Base-by-base conservation (phyloP, 1,140 invertebrate species). In the Apis florea region DNA sequence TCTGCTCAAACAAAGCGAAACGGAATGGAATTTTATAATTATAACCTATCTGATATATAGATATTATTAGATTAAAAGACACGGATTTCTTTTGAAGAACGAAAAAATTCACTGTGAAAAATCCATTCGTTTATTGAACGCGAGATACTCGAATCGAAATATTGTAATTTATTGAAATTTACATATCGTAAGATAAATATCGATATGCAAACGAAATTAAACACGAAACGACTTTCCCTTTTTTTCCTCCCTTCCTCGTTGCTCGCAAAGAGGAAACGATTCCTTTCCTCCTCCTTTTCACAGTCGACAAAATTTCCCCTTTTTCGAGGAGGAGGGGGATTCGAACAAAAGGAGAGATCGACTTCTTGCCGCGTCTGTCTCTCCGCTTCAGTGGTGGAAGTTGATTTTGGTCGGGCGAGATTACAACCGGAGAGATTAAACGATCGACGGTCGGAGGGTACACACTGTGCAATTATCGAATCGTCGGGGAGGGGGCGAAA, bases 401-500 rank as follows among this genome's bases (percentile, higher is more conserved):
- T 49, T 15, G 47, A 21, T 13, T 61, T 40, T 26, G 53, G 53
- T 78, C 66, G 13, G 68, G 19, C 68, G 11, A n/a, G n/a, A n/a
- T 40, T 5, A 49, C 67, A 61, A 49, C 54, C 17, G 15, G 0
- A 40, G 9, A 79, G 81, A 77, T 86, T 83, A 83, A 85, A 85
- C 68, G 84, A 79, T 70, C 63, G 69, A 5, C 11, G 26, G 24
- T 58, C 51, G 47, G 2, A 6, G 59, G 21, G 53, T 59, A 54
- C 70, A 24, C 53, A 24, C n/a, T 54, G 31, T 40, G 68, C 61
- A 83, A 86, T 87, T 77, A 75, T 61, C 59, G 83, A 85, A 86
- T 82, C 75, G 82, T 79, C 61, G 31, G 15, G 49, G 74, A 61
- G 61, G 4, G 24, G 53, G 19, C 11, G 9, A 31, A 12, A 13